Base-by-base conservation (phyloP, 2,888 invertebrate species). In the Amphipyra tragopoginis region DNA sequence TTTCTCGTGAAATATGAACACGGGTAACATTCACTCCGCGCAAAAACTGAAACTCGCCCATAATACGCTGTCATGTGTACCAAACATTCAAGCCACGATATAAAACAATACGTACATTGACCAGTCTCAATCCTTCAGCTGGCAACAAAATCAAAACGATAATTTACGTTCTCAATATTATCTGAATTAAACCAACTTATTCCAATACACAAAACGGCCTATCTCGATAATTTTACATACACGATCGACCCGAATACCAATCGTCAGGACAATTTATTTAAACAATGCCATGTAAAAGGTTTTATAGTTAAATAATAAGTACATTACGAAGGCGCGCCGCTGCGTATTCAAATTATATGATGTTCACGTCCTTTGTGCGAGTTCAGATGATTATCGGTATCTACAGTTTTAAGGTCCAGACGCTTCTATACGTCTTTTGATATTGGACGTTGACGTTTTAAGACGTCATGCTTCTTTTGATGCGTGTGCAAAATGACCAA, bases 271-370 rank as follows among this genome's bases (percentile, higher is more conserved):
- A 75, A 72, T 75, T 58, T 57, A 78, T 71, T 65, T 58, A 63
- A 72, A 75, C 72, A 75, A 64, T 66, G 48, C 71, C 26, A 51
- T 65, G 59, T 71, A 71, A 75, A 63, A 55, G 57, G 55, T 48
- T 75, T 75, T 66, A 75, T 71, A 66, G 64, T 57, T 61, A 62
- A 79, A 79, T 79, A 79, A 75, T 79, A 75, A 75, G 72, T 61
- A 21, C 76, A 65, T 75, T 75, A 78, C 67, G 40, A 11, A n/a
- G 67, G 53, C 59, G 34, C 55, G 55, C 64, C 72, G 72, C 72
- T 79, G 77, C 34, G 77, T 76, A 79, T 75, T 75, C 52, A 75
- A 75, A 75, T 79, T 60, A 79, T 60, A 75, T 51, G 55, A 75
- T 60, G 54, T 50, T 39, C 26, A 47, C 38, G 54, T 63, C 64